Conservation (phyloP, 2,888 invertebrate species). For the Andrena camellia region DNA sequence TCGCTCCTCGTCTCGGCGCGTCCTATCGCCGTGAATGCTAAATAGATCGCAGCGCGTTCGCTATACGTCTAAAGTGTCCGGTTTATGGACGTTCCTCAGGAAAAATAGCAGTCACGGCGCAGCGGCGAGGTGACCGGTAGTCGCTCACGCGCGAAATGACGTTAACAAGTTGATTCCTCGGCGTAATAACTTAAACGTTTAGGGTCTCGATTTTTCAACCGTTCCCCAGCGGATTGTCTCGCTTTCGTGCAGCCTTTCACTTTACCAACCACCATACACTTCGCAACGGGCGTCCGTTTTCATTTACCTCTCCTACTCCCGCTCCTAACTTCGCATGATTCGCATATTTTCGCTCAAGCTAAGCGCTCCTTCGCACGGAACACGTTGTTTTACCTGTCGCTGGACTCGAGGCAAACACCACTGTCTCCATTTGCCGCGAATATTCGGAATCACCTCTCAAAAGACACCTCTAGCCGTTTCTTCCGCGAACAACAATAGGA, state of each 20-base stretch:
- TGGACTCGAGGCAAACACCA: not conserved
- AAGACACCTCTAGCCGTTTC: not conserved
- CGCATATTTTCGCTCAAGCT: slow-evolving; percentile 18
- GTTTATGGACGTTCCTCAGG: slow-evolving; percentile 76
- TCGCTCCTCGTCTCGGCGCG: slow-evolving; percentile 72
- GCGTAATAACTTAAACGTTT: slow-evolving; percentile 57
- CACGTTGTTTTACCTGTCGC: not conserved
- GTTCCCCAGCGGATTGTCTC: slow-evolving; percentile 24
- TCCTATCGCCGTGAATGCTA: slow-evolving; percentile 74
- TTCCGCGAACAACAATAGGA: not conserved
- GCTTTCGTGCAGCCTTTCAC: slow-evolving; percentile 45
- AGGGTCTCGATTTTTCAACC: slow-evolving; percentile 34
- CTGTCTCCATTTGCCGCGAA: not conserved
- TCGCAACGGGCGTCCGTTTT: slow-evolving; percentile 36
- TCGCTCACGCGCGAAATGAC: slow-evolving; percentile 68
- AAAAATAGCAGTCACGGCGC: slow-evolving; percentile 59
- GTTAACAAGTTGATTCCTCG: slow-evolving; percentile 63
- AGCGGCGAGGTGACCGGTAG: slow-evolving; percentile 64
- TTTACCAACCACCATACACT: slow-evolving; percentile 21
- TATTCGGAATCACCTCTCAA: not conserved
- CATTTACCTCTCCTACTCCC: slow-evolving; percentile 21
- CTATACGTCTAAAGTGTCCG: slow-evolving; percentile 79
- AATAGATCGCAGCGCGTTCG: slow-evolving; percentile 67
- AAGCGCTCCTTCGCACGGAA: slow-evolving; percentile 38
- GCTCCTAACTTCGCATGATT: slow-evolving; percentile 35